Conservation (phyloP, 1,140 invertebrate genomes). For the Cyclina sinensis region DNA sequence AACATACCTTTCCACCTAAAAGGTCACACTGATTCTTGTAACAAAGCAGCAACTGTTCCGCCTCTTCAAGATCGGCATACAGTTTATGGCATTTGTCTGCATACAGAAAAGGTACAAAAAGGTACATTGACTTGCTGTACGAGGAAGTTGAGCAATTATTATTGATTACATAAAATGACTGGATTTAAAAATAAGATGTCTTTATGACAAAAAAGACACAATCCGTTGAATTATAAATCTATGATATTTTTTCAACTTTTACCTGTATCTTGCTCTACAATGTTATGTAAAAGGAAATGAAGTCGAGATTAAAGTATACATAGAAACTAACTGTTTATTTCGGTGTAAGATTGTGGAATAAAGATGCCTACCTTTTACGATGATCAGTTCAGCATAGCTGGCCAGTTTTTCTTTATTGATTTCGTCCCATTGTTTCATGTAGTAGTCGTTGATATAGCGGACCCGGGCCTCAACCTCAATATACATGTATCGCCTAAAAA, state of each 20-base stretch:
- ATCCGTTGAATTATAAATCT: neutral
- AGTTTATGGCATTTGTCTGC: too few relatives aligned
- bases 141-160: too few relatives aligned
- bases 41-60: neutral
- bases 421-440: neutral
- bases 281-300: neutral
- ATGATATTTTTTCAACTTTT: neutral
- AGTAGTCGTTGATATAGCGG: conserved; percentile 18
- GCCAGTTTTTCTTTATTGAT: neutral
- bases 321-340: neutral
- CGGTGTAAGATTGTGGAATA: neutral
- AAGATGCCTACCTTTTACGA: neutral
- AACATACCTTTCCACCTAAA: neutral
- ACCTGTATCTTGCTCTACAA: neutral
- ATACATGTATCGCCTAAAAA: conserved; percentile 23
- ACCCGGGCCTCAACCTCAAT: conserved; percentile 30
- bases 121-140: too few relatives aligned
- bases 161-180: too few relatives aligned
- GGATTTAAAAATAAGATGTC: neutral
- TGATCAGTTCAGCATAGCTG: neutral
- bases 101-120: too few relatives aligned
- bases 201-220: neutral
- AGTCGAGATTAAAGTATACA: neutral
- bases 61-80: neutral
- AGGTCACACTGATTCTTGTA: neutral